A percentile compares a stretch with the other conserved stretches of the same genome.
phyloP scores from a whole-genome alignment of 2,113 vertebrate species.

The Takifugu flavidus region DNA sequence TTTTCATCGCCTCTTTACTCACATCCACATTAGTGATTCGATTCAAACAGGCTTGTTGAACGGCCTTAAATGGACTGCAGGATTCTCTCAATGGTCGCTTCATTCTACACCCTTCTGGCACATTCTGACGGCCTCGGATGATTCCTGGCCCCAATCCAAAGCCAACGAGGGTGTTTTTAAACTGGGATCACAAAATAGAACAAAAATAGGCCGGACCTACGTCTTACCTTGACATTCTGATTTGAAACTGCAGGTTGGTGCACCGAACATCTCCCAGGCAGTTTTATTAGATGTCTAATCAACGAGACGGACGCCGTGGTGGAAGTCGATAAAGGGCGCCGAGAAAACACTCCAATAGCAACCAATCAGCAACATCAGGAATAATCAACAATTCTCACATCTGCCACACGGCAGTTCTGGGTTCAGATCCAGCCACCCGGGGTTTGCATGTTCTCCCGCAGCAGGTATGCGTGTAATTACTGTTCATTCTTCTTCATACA shows the following conservation, averaged over 20 bases:
- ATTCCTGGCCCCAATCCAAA: slow-evolving; percentile 9
- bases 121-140: slow-evolving; percentile 3
- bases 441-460: too few species aligned
- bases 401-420: too few species aligned
- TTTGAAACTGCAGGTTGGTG: slow-evolving; percentile 2
- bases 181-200: neutral
- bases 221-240: too few species aligned
- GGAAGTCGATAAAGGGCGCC: neutral
- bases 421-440: too few species aligned
- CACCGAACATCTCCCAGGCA: neutral
- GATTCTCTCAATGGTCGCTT: neutral
- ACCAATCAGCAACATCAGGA: too few species aligned
- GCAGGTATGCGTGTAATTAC: too few species aligned
- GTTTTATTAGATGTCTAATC: slow-evolving; percentile 32
- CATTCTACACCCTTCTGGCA: slow-evolving; percentile 16
- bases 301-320: neutral
- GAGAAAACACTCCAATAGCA: too few species aligned
- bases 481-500: too few species aligned
- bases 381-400: too few species aligned
- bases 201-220: slow-evolving; percentile 18
- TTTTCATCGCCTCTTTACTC: neutral
- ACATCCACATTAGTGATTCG: neutral
- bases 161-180: slow-evolving; percentile 22
- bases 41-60: slow-evolving; percentile 1
- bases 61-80: too few species aligned